Percentiles rank a stretch among this genome's conserved stretches.
Evolutionary conservation across 30 jellyfish, hydroid and myxozoan species (phyloP).

Genomic region (Turritopsis rubra): DNA sequence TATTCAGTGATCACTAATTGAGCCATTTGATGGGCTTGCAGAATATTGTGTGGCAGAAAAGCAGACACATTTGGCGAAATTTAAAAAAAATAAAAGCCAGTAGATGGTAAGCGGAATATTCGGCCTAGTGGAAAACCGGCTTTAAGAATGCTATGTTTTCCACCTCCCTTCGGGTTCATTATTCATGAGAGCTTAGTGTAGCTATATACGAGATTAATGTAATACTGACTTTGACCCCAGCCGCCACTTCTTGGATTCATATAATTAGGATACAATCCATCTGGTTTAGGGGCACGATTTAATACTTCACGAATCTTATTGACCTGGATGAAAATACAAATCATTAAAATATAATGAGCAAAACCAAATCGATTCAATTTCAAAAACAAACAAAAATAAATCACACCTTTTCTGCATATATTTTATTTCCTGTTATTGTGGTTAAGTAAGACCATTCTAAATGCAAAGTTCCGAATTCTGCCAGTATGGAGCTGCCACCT

Average conservation of each 20-base stretch:
- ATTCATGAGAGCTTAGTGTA: too few species aligned
- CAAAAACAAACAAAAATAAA: not conserved
- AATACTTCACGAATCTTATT: conserved; percentile 54
- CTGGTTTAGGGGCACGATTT: conserved; percentile 56
- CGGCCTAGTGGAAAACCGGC: too few species aligned
- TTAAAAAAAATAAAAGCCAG: too few species aligned
- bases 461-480: conserved; percentile 94
- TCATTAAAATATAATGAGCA: not conserved
- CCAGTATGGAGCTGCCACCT: conserved; percentile 92
- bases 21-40: too few species aligned
- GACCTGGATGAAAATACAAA: conserved; percentile 39
- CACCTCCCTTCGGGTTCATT: too few species aligned
- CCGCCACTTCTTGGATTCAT: conserved; percentile 83
- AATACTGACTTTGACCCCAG: conserved; percentile 85
- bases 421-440: conserved; percentile 72
- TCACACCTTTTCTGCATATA: conserved; percentile 61
- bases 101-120: too few species aligned
- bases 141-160: too few species aligned
- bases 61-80: too few species aligned
- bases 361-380: too few species aligned
- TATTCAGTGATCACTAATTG: too few species aligned
- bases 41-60: too few species aligned
- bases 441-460: conserved; percentile 78
- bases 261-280: conserved; percentile 78
- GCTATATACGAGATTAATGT: too few species aligned